Percentiles rank a stretch among this genome's conserved stretches.
Evolutionary conservation across 2,797 vertebrate species (phyloP).

Genomic region (Phyllotis vaccarum): DNA sequence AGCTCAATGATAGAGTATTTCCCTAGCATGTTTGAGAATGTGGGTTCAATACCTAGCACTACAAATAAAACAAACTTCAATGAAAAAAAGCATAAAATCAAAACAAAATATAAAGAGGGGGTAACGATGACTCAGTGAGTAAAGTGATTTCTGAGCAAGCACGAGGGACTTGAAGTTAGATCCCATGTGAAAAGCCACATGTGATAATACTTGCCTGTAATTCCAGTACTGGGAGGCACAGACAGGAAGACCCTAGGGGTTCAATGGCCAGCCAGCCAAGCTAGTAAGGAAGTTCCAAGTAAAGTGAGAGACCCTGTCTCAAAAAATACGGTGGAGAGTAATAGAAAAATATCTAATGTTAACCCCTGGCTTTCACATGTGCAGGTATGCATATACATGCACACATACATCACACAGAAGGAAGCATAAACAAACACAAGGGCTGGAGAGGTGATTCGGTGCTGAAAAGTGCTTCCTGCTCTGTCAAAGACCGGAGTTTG

Average conservation of each 20-base stretch:
- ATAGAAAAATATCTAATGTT: not conserved
- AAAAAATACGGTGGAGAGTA: not conserved
- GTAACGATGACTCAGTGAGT: not conserved
- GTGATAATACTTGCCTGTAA: not conserved
- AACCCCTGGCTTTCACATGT: not conserved
- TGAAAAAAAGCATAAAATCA: not conserved
- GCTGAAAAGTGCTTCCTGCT: not conserved
- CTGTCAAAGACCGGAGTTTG: not conserved
- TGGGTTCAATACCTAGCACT: not conserved
- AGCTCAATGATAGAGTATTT: not conserved
- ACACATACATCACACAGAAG: not conserved
- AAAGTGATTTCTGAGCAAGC: not conserved
- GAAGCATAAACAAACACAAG: not conserved
- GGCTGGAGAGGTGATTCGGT: not conserved
- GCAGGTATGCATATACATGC: not conserved
- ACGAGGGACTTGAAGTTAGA: not conserved
- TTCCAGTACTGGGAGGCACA: not conserved
- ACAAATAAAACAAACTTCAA: not conserved
- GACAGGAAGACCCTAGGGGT: not conserved
- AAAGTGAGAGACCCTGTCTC: not conserved
- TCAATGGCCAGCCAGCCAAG: not conserved
- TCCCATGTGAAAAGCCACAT: not conserved
- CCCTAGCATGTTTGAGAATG: not conserved
- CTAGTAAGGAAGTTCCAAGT: not conserved
- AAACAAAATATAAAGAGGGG: not conserved